These are phyloP conservation scores for Parelbella ahira DNA, from an alignment of 2,888 invertebrate genomes.

Conservation along the genomic window DNA sequence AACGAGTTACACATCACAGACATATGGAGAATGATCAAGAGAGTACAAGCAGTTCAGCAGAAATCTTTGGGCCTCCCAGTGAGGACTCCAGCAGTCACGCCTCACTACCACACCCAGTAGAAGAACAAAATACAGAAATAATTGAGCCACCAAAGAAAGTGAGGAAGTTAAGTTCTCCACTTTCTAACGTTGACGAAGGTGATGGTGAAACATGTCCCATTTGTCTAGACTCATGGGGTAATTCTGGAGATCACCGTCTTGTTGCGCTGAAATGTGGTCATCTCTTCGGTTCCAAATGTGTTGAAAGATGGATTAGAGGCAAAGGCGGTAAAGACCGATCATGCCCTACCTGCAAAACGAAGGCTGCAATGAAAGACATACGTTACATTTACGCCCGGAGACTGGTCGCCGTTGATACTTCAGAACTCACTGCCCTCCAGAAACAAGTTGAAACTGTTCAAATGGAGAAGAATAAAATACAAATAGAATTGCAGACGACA, in stretches of 20 bases:
- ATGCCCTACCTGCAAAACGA: slow-evolving; percentile 94
- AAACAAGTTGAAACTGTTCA: slow-evolving; percentile 80
- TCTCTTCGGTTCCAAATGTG: slow-evolving; percentile 91
- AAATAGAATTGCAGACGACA: slow-evolving; percentile 80
- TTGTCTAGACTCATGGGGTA: slow-evolving; percentile 93
- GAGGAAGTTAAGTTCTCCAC: slow-evolving; percentile 44
- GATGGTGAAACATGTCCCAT: slow-evolving; percentile 91
- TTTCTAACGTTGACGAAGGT: slow-evolving; percentile 63
- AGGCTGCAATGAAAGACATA: slow-evolving; percentile 84
- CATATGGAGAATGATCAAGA: no score
- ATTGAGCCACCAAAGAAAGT: slow-evolving; percentile 50
- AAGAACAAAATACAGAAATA: neutral
- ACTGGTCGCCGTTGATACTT: slow-evolving; percentile 87
- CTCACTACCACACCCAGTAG: neutral
- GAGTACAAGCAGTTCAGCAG: no score
- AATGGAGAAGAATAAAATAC: slow-evolving; percentile 78
- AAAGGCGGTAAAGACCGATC: slow-evolving; percentile 77
- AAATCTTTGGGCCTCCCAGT: neutral
- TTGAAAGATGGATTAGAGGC: slow-evolving; percentile 86
- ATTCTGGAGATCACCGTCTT: slow-evolving; percentile 90
- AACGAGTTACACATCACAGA: no score
- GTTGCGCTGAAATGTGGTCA: slow-evolving; percentile 96
- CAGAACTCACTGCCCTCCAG: slow-evolving; percentile 85
- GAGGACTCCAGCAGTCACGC: neutral
- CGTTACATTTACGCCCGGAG: slow-evolving; percentile 89